A percentile compares a stretch with the other conserved stretches of the same genome.
phyloP scores from a whole-genome alignment of 2,888 invertebrate genomes.

The Creontiades dilutus region DNA sequence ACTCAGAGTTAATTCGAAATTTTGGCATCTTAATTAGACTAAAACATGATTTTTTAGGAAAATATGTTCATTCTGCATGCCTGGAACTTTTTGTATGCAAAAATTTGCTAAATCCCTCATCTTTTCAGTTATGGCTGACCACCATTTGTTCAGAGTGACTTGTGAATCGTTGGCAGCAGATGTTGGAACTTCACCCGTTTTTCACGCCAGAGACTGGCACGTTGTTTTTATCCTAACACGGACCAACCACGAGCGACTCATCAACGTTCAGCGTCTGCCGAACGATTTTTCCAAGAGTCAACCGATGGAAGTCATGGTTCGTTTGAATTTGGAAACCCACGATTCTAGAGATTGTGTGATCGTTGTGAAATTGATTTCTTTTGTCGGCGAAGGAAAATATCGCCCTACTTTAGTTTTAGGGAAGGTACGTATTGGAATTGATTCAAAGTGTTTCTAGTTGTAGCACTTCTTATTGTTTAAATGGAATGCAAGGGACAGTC shows the following conservation, averaged over 20 bases:
- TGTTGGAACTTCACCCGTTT: neutral
- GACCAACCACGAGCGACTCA: neutral
- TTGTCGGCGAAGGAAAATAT: constrained; percentile 41
- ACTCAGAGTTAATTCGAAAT: too few relatives aligned
- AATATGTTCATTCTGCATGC: too few relatives aligned
- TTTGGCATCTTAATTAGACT: too few relatives aligned
- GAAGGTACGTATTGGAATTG: constrained; percentile 37
- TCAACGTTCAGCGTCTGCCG: constrained; percentile 46
- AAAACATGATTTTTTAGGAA: too few relatives aligned
- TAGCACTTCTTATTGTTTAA: too few relatives aligned
- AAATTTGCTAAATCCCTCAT: too few relatives aligned
- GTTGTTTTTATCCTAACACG: neutral
- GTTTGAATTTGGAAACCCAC: neutral
- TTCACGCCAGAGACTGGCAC: constrained; percentile 59
- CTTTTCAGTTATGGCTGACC: constrained; percentile 22
- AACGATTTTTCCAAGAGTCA: constrained; percentile 33
- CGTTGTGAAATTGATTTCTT: constrained; percentile 43
- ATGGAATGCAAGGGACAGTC: too few relatives aligned
- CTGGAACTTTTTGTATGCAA: too few relatives aligned
- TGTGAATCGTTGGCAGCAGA: constrained; percentile 39
- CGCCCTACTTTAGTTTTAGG: constrained; percentile 43
- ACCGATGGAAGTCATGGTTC: constrained; percentile 46
- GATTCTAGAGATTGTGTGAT: neutral
- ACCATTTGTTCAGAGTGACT: constrained; percentile 52
- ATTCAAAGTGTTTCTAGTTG: too few relatives aligned